Base-by-base conservation (phyloP, 2,888 invertebrate species). In the Sphaeridia pumilis region DNA sequence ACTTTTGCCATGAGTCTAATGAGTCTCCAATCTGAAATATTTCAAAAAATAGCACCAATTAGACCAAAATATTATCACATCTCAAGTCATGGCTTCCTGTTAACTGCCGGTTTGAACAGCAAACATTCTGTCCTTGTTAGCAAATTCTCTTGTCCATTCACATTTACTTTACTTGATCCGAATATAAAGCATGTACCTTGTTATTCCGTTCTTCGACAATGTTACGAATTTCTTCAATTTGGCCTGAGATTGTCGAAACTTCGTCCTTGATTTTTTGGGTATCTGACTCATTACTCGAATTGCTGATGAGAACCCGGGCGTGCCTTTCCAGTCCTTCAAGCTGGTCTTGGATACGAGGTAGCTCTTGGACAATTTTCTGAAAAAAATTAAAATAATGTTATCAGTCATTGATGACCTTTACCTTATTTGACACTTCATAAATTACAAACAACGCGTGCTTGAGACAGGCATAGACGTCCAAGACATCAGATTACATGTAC, bases 1-100 rank as follows among this genome's bases (percentile, higher is more conserved):
- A 92, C 55, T 86, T 76, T 61, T 87, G 82, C 79, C 88, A 89
- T 25, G 89, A 86, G 67, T 90, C 90, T 66, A 90, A 76, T 56
- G 85, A 84, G 67, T 89, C 88, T 49, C 84, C 85, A 34, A 89
- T 83, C 70, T 73, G 59, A 36, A 65, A 58, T 42, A n/a, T n/a
- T n/a, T n/a, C n/a, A n/a, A n/a, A n/a, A n/a, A n/a, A n/a, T n/a
- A n/a, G n/a, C n/a, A n/a, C n/a, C n/a, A n/a, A n/a, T n/a, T n/a
- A n/a, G n/a, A n/a, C n/a, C n/a, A n/a, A n/a, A n/a, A n/a, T n/a
- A n/a, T n/a, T n/a, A n/a, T n/a, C n/a, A n/a, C n/a, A n/a, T n/a
- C n/a, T n/a, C n/a, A n/a, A n/a, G n/a, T n/a, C n/a, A n/a, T n/a
- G n/a, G n/a, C n/a, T n/a, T n/a, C n/a, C n/a, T n/a, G n/a, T n/a